Evolutionary conservation across 2,888 invertebrate species (phyloP), one percentile per base, ranked within the genome.

Genomic region (Andrena camellia): DNA sequence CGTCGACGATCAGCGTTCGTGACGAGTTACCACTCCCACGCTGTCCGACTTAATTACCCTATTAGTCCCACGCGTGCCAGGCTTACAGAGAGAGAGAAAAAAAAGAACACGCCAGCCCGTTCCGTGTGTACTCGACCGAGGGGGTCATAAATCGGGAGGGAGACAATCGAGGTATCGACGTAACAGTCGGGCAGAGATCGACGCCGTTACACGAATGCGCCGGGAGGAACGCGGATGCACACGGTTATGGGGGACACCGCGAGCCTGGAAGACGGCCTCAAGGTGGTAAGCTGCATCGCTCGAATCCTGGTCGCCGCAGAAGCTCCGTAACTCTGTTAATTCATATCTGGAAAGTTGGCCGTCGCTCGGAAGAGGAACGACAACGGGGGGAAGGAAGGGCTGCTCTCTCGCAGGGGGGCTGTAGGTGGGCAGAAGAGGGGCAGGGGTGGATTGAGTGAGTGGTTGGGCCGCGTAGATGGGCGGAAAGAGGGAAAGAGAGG

Each of bases 291-390:
- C 93, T 91, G 91, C 92, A 90, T 91, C 92, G 91, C 92, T 92
- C 90, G 91, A 84, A 74, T 83, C 86, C 84, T 84, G 87, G 70
- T 81, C 87, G 86, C 88, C 89, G 86, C 91, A 85, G 90, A 89
- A 90, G 90, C 92, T 92, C 91, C 90, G 92, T 93, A 93, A 93
- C 93, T 93, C 93, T 90, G 93, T 93, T 93, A 93, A 93, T 93
- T 93, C 93, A 93, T 93, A 94, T 92, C 93, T 91, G 88, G 89
- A 90, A 93, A 94, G 92, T 93, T 93, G 89, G 90, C 87, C 87
- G 85, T 80, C 85, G 85, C 81, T 78, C 59, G 79, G 83, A 81
- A 82, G 83, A 83, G 81, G 78, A 81, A 86, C 81, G 84, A 70
- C 42, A 17, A 13, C 66, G 81, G 78, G 72, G 72, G 73, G 81